Evolutionary conservation across 2,797 vertebrate species (phyloP).

Genomic region (Miichthys miiuy): DNA sequence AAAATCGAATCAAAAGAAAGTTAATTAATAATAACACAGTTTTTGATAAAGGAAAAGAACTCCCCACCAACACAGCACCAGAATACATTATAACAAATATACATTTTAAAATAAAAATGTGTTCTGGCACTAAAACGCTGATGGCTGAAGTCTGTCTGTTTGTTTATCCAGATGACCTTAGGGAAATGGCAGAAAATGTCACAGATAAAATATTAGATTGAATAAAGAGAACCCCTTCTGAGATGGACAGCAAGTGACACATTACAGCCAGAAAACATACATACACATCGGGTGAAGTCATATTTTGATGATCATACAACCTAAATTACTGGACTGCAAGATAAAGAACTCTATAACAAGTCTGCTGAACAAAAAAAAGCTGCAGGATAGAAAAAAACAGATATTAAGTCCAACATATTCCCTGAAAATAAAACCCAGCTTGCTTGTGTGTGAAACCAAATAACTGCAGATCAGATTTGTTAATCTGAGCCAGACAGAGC

Average conservation of each 20-base stretch:
- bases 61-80: not conserved
- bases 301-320: not conserved
- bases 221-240: not conserved
- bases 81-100: too few species aligned
- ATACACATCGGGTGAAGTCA: constrained; percentile 6
- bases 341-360: not conserved
- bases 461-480: constrained; percentile 27
- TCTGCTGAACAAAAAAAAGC: not conserved
- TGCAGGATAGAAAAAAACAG: not conserved
- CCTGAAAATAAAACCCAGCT: not conserved
- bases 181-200: not conserved
- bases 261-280: not conserved
- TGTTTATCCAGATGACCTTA: not conserved
- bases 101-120: too few species aligned
- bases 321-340: not conserved
- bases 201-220: not conserved
- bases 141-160: too few species aligned
- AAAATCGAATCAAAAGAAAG: not conserved
- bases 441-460: constrained; percentile 5
- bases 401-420: not conserved
- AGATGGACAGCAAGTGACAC: not conserved
- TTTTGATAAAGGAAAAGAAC: not conserved
- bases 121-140: too few species aligned
- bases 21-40: not conserved
- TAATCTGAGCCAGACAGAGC: constrained; percentile 62